Base-by-base conservation (phyloP, 2,888 invertebrate genomes). In the Callyntrura guangdongensis region DNA sequence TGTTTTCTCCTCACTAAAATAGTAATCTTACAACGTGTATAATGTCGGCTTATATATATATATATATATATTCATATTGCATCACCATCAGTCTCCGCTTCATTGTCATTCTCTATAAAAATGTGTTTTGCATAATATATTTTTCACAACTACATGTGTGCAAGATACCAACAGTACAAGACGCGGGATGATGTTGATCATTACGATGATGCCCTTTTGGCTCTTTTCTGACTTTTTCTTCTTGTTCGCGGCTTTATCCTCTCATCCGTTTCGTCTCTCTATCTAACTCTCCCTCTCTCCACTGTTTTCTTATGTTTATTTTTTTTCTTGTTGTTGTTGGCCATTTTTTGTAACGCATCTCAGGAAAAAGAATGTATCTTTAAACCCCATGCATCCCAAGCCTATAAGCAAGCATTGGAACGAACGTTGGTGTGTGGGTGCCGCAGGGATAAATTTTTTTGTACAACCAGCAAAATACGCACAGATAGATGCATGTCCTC, bases 181-280 rank as follows among this genome's bases (percentile, higher is more conserved):
- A 12, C 20, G 27, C 22, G 67, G 69, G 69, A 69, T 69, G 12
- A 69, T 74, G 49, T 49, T 49, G 47, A 74, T 74, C 1, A 74
- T 22, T 47, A 8, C 20, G 47, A 20, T 22, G 49, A 12, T 74
- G 77, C 59, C 61, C 27, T 85, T 85, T 45, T 72, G 49, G 53
- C 85, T 59, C 53, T 67, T 61, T 72, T 53, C 85, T 72, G 64
- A 49, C 83, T 83, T 83, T 36, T 81, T 14, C 61, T 83, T 67
- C 67, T 67, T 67, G 72, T 72, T 86, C 85, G 74, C 59, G n/a
- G 74, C 74, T 86, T 86, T 59, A 86, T 86, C 85, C 67, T 49
- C 49, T 49, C 77, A 86, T 86, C 86, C 86, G 86, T 49, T 56
- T 14, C 56, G 72, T 86, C 47, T 74, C 74, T 47, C 45, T 17